Evolutionary conservation across 2,113 vertebrate species (phyloP), one percentile per base, ranked within the genome.

Genomic region (Dromas ardeola): DNA sequence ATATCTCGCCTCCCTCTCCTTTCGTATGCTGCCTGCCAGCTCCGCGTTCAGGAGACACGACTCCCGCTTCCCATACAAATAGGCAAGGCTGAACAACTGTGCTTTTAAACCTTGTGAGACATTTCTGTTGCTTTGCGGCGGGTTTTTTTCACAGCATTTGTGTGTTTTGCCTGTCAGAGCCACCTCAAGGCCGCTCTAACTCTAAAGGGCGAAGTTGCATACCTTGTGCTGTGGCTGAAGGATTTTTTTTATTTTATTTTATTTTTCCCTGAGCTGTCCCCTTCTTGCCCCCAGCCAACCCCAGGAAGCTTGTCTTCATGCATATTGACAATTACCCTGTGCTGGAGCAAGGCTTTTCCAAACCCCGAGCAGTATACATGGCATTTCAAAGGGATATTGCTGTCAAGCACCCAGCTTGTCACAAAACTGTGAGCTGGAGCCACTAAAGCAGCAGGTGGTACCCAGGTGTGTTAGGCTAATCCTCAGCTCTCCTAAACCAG

Each of bases 1-100:
- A 81, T 96, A 88, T 94, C 91, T 97, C 1, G 26, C 93, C 95
- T 93, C 89, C 84, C 49, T 97, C 93, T 95, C 85, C 45, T 40
- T 82, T 40, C 83, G 50, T 88, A 26, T 74, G 81, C 83, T 36
- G 84, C 92, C 66, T 74, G 91, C 83, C 77, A 87, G 94, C 61
- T 91, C 55, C 38, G 10, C 0, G 5, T 29, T 59, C 77, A 36
- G 83, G 73, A 91, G 52, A 91, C 15, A 10, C 0, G 1, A 40
- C 47, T 92, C 86, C 76, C 0, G 8, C 40, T 91, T 85, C 78
- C 78, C 90, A 81, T 89, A 83, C 77, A 47, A 86, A 78, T 65
- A 84, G 95, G 66, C 86, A 38, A 62, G 36, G 86, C 43, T 71
- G 42, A 81, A 71, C 84, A 91, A 67, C 78, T 45, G 32, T 79